phyloP scores from a whole-genome alignment of 2,888 invertebrate species.

The Erynnis tages region DNA sequence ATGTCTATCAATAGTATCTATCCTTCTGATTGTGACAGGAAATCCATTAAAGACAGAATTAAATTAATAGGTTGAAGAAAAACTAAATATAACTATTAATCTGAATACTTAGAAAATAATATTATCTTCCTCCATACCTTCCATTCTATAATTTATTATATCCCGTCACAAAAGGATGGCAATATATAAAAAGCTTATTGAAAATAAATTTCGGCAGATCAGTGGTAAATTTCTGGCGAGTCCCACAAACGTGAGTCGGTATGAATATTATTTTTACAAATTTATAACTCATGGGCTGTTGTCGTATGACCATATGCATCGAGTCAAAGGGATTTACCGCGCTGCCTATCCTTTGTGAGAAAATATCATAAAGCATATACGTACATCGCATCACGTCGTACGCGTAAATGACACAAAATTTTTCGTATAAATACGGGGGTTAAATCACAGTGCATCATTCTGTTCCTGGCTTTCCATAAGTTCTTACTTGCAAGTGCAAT shows the following conservation, averaged over 20 bases:
- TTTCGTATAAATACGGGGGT: slow-evolving; percentile 76
- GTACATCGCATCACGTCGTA: slow-evolving; percentile 40
- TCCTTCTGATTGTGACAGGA: too few species aligned
- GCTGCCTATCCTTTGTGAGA: slow-evolving; percentile 55
- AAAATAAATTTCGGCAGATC: slow-evolving; percentile 11
- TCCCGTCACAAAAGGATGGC: not conserved
- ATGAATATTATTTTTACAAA: slow-evolving; percentile 22
- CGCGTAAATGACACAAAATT: slow-evolving; percentile 67
- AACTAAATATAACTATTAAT: too few species aligned
- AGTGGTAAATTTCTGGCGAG: slow-evolving; percentile 16
- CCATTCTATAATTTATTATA: too few species aligned
- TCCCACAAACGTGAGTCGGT: slow-evolving; percentile 8
- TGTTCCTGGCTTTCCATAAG: slow-evolving; percentile 53
- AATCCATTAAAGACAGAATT: too few species aligned
- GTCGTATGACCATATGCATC: slow-evolving; percentile 29
- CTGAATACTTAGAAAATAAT: too few species aligned
- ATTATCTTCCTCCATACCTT: too few species aligned
- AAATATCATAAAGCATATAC: slow-evolving; percentile 60
- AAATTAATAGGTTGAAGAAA: too few species aligned
- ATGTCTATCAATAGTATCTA: too few species aligned
- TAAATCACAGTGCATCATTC: slow-evolving; percentile 72
- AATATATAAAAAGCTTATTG: slow-evolving; percentile 1
- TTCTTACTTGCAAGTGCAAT: slow-evolving; percentile 45
- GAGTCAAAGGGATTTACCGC: slow-evolving; percentile 49
- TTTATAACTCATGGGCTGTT: slow-evolving; percentile 24